Evolutionary conservation across 2,888 invertebrate species (phyloP).

Genomic region (Stenoptilia bipunctidactyla): DNA sequence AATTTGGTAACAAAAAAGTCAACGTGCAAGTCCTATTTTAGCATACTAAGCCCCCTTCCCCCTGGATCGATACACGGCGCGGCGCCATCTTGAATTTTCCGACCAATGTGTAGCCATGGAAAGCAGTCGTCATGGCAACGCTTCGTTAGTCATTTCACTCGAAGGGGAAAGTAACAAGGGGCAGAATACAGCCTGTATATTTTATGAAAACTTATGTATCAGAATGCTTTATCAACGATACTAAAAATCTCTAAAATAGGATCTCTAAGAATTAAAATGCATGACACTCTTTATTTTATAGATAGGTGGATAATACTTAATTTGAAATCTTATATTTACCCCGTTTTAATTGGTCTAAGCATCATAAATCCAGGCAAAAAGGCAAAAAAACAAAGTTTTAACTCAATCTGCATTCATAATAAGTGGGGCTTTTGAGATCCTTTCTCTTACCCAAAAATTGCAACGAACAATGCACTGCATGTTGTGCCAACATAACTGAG

Average conservation of each 20-base stretch:
- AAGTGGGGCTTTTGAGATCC: constrained; percentile 4
- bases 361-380: no score
- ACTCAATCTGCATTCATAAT: constrained; percentile 1
- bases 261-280: no score
- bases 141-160: constrained; percentile 25
- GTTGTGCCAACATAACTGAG: constrained; percentile 38
- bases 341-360: no score
- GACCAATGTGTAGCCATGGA: constrained; percentile 66
- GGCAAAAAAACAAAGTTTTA: background rate
- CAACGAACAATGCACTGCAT: constrained; percentile 12
- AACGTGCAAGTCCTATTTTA: background rate
- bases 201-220: constrained; percentile 1
- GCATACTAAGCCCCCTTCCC: constrained; percentile 20
- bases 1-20: background rate
- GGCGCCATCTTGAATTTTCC: constrained; percentile 69
- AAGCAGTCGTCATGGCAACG: constrained; percentile 52
- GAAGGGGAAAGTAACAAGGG: constrained; percentile 57
- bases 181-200: constrained; percentile 17
- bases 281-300: no score
- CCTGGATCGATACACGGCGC: constrained; percentile 49
- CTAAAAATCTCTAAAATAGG: no score
- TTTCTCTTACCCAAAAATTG: constrained; percentile 17
- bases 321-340: no score
- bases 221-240: no score
- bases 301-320: no score